Base-by-base conservation (phyloP, 2,797 vertebrate genomes). In the Bufotes viridis region DNA sequence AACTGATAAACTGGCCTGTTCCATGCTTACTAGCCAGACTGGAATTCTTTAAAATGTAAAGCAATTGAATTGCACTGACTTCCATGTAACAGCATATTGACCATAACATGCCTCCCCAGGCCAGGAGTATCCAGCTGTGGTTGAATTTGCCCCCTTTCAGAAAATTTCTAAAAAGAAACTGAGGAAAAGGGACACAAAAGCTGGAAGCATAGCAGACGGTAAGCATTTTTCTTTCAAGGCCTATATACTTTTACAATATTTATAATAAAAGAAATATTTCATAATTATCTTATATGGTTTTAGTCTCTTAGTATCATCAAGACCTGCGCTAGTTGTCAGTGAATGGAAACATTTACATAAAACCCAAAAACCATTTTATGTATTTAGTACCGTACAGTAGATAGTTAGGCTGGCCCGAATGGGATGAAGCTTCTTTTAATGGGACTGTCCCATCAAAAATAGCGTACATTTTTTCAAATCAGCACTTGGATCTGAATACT, bases 131-230 rank as follows among this genome's bases (percentile, higher is more conserved):
- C 97, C 97, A 87, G 98, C 98, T 15, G 97, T 99, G 89, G 98
- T 99, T 91, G 98, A 99, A 93, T 99, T 99, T 95, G 98, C 98
- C 63, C 98, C 98, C 10, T 99, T 99, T 93, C 98, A 99, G 94
- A 99, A 99, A 93, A 96, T 98, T 91, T 98, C 97, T 65, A 99
- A 98, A 93, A 99, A 98, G 95, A 99, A 98, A 90, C 93, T 98
- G 10, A 99, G 97, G 93, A 99, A 99, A 94, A 99, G 97, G 94
- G 98, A 99, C 95, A 93, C 96, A 82, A 99, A 98, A 95, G 94
- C 96, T 0, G 98, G 98, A 87, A 99, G 98, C 93, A 99, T 99
- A 88, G 97, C 97, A 90, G 98, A 98, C 42, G 98, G 98, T 98
- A 95, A 90, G 91, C 22, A 1, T 61, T 74, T 84, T 91, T 92